Conservation (phyloP, 1,140 invertebrate species). For the silkworm (Bombyx mori) region DNA sequence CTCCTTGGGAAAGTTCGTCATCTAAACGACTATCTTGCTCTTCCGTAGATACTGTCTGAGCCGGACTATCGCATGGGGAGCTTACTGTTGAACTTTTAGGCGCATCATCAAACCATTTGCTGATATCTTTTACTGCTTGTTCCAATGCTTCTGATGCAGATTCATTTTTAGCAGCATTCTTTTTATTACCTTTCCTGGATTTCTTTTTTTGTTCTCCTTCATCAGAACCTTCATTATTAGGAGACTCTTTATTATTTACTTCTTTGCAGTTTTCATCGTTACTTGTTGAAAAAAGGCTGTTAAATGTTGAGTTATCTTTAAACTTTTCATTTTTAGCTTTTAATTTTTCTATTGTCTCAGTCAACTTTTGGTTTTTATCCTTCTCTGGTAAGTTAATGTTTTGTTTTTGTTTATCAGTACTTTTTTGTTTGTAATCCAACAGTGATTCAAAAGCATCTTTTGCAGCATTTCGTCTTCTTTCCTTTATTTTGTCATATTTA, state of each 20-base stretch:
- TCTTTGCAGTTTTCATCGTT: constrained; percentile 30
- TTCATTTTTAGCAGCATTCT: constrained; percentile 67
- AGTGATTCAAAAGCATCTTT: constrained; percentile 59
- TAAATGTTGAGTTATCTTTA: constrained; percentile 56
- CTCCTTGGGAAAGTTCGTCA: constrained; percentile 49
- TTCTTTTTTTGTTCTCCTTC: constrained; percentile 40
- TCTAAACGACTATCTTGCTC: constrained; percentile 56
- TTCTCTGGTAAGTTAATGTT: constrained; percentile 54
- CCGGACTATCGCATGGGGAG: constrained; percentile 73
- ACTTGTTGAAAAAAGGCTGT: constrained; percentile 38
- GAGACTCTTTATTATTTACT: constrained; percentile 31
- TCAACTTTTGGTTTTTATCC: constrained; percentile 73
- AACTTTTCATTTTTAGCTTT: constrained; percentile 75
- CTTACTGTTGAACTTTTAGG: constrained; percentile 81
- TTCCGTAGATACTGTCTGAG: constrained; percentile 48
- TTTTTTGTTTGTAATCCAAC: constrained; percentile 53
- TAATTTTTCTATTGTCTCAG: constrained; percentile 76
- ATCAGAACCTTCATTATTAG: constrained; percentile 36
- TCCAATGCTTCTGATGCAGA: constrained; percentile 84
- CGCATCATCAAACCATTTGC: constrained; percentile 89
- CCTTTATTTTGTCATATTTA: constrained; percentile 78
- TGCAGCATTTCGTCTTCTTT: constrained; percentile 72
- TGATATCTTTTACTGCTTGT: constrained; percentile 89
- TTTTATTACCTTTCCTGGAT: constrained; percentile 41
- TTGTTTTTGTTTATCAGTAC: constrained; percentile 46